Conservation (phyloP, 2,797 vertebrate genomes). For the Sebastes oblongus region DNA sequence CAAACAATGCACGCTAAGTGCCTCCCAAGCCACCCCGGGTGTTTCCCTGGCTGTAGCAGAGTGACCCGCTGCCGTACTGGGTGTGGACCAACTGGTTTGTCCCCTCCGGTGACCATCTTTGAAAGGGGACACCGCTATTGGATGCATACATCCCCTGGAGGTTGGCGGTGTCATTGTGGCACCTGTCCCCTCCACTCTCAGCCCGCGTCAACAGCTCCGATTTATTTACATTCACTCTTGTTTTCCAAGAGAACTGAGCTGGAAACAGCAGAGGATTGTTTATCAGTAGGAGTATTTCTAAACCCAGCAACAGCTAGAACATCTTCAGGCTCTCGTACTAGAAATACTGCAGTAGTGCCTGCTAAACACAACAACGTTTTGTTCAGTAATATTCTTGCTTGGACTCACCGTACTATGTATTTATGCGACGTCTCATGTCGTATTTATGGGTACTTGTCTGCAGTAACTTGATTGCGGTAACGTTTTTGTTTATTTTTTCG, state of each 20-base stretch:
- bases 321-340: neutral
- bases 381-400: neutral
- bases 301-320: neutral
- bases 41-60: constrained; percentile 13
- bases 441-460: constrained; percentile 23
- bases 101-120: constrained; percentile 63
- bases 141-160: constrained; percentile 76
- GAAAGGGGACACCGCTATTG: constrained; percentile 78
- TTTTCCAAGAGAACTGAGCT: constrained; percentile 46
- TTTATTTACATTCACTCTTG: constrained; percentile 75
- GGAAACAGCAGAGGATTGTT: neutral
- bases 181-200: constrained; percentile 78
- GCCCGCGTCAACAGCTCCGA: constrained; percentile 64
- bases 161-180: constrained; percentile 69
- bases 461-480: constrained; percentile 21
- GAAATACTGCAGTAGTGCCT: neutral
- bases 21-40: neutral
- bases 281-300: neutral
- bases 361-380: neutral
- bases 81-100: constrained; percentile 70
- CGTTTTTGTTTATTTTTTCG: neutral
- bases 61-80: constrained; percentile 13
- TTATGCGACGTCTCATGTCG: constrained; percentile 10
- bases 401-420: neutral
- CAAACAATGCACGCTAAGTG: neutral